phyloP scores from a whole-genome alignment of 2,888 invertebrate species.

The Leucophora obtusa region DNA sequence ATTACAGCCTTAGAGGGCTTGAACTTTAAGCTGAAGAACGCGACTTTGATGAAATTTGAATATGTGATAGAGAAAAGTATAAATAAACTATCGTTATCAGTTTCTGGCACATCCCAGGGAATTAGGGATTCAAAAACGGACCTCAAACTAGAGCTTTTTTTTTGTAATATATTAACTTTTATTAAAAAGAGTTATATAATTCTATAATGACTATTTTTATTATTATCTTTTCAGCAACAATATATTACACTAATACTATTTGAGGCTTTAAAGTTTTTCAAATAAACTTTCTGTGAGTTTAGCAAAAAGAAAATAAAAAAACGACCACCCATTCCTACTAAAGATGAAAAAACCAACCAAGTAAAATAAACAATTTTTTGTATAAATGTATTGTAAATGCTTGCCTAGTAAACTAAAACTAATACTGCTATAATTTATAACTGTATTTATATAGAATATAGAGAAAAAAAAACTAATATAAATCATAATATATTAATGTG shows the following conservation, averaged over 20 bases:
- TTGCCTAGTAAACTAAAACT: slow-evolving; percentile 40
- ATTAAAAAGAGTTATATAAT: background rate
- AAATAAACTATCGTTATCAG: too few relatives aligned
- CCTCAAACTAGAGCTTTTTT: too few relatives aligned
- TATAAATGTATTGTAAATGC: slow-evolving; percentile 60
- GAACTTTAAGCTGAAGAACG: too few relatives aligned
- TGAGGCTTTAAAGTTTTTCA: slow-evolving; percentile 35
- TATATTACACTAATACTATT: slow-evolving; percentile 51
- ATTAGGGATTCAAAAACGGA: too few relatives aligned
- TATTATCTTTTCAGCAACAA: slow-evolving; percentile 42
- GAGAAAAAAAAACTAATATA: slow-evolving; percentile 11
- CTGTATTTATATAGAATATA: slow-evolving; percentile 46
- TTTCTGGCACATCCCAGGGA: too few relatives aligned
- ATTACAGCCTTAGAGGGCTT: too few relatives aligned
- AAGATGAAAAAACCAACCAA: slow-evolving; percentile 10
- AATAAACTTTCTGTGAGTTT: background rate
- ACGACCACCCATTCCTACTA: slow-evolving; percentile 27
- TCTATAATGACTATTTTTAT: background rate
- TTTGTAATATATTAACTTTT: too few relatives aligned
- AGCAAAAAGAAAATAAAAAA: slow-evolving; percentile 5
- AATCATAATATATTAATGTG: background rate
- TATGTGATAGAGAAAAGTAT: too few relatives aligned
- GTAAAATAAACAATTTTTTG: slow-evolving; percentile 30
- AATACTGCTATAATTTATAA: slow-evolving; percentile 41
- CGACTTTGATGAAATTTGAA: too few relatives aligned